Percentiles rank a stretch among this genome's conserved stretches.
These are phyloP conservation scores for Suricata suricatta DNA, from an alignment of 2,113 vertebrate genomes.

Conservation along the genomic window DNA sequence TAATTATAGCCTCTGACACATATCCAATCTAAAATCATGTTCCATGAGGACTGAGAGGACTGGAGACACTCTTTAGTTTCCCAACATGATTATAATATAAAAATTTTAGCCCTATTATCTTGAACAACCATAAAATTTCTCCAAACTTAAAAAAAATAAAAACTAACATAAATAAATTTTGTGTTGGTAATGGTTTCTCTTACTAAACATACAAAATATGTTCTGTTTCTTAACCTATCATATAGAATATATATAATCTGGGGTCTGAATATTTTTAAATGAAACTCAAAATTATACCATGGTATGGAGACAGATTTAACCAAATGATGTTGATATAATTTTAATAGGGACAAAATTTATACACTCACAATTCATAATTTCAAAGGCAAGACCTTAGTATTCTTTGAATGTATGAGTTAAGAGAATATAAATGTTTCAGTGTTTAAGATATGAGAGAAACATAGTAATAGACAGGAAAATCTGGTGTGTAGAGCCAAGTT, in stretches of 20 bases:
- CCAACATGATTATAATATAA: neutral
- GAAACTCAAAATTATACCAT: neutral
- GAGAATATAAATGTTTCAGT: neutral
- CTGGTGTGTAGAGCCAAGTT: neutral
- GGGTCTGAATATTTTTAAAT: neutral
- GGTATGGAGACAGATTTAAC: neutral
- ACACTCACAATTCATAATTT: neutral
- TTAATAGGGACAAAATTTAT: neutral
- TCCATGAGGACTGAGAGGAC: neutral
- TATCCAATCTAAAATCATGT: neutral
- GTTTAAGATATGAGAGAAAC: slow-evolving; percentile 4
- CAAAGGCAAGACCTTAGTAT: neutral
- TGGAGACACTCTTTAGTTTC: neutral
- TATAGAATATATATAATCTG: neutral
- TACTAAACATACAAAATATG: neutral
- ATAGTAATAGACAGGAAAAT: neutral
- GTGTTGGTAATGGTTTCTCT: neutral
- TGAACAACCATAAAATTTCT: neutral
- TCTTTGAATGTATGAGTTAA: neutral
- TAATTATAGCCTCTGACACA: neutral
- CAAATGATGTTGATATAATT: neutral
- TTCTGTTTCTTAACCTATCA: neutral
- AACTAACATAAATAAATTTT: neutral
- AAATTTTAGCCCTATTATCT: neutral
- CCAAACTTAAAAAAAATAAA: neutral